phyloP scores from a whole-genome alignment of 2,113 vertebrate genomes.

The Amphilophus citrinellus region DNA sequence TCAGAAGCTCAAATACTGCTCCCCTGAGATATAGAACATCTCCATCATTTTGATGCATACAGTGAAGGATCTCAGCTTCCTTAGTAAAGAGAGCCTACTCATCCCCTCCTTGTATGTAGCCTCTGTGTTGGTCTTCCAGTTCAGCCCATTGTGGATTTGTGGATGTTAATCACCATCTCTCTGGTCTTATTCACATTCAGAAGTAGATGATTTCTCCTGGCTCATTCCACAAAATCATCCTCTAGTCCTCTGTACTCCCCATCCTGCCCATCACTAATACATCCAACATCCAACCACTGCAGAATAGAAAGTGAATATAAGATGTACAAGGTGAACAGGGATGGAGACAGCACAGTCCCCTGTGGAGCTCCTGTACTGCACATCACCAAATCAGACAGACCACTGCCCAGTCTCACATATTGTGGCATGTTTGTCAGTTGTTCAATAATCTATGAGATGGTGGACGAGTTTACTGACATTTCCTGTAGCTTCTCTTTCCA shows the following conservation, averaged over 20 bases:
- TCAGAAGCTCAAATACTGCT: background rate
- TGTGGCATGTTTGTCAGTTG: background rate
- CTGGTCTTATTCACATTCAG: background rate
- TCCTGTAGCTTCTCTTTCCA: background rate
- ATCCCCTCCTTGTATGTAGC: background rate
- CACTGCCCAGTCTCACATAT: background rate
- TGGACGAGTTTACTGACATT: background rate
- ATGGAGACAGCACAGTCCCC: background rate
- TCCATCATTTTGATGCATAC: background rate
- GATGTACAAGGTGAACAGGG: background rate
- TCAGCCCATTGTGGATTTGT: background rate
- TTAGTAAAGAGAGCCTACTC: background rate
- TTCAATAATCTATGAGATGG: background rate
- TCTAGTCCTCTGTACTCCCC: background rate
- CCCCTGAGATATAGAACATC: background rate
- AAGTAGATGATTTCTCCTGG: background rate
- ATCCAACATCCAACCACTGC: background rate
- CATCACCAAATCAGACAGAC: background rate
- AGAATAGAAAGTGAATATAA: background rate
- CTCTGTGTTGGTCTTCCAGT: background rate
- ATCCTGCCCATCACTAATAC: background rate
- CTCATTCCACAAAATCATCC: background rate
- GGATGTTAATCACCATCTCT: background rate
- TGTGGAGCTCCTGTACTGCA: background rate
- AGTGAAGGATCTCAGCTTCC: background rate